phyloP scores from a whole-genome alignment of 2,888 invertebrate genomes.

The Ormia ochracea region DNA sequence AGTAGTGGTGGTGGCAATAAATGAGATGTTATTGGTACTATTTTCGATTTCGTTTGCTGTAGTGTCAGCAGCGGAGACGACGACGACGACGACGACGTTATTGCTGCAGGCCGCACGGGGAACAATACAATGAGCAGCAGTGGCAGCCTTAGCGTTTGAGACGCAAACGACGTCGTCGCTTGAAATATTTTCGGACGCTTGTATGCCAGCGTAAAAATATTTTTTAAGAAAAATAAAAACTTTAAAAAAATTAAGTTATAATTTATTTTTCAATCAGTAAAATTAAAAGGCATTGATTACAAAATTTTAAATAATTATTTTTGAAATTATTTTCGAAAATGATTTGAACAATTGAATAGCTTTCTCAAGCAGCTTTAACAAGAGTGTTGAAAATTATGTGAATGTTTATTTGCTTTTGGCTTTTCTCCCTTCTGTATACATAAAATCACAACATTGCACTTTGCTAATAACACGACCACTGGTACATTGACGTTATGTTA shows the following conservation, averaged over 20 bases:
- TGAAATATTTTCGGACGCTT: slow-evolving; percentile 51
- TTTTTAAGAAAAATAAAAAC: slow-evolving; percentile 25
- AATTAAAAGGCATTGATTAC: neutral
- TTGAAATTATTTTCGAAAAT: neutral
- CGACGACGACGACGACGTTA: slow-evolving; percentile 60
- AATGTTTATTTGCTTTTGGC: neutral
- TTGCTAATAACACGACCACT: slow-evolving; percentile 43
- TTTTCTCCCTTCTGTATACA: slow-evolving; percentile 7
- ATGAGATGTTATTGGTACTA: slow-evolving; percentile 32
- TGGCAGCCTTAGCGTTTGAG: slow-evolving; percentile 63
- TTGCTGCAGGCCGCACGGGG: slow-evolving; percentile 62
- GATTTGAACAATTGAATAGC: neutral
- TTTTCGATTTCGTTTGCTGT: slow-evolving; percentile 23
- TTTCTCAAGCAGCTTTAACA: slow-evolving; percentile 55
- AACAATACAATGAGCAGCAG: slow-evolving; percentile 63
- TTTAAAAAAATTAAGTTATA: neutral
- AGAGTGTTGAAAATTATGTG: slow-evolving; percentile 31
- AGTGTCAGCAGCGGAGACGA: slow-evolving; percentile 30
- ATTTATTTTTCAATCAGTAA: neutral
- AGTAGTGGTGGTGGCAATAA: slow-evolving; percentile 18
- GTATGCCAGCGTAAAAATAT: slow-evolving; percentile 63
- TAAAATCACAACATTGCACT: slow-evolving; percentile 58
- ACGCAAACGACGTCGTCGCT: slow-evolving; percentile 63
- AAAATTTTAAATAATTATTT: neutral
- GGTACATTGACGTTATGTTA: slow-evolving; percentile 44